These are phyloP conservation scores for Cremastinae sp. DNA, from an alignment of 2,888 invertebrate genomes.

Conservation along the genomic window DNA sequence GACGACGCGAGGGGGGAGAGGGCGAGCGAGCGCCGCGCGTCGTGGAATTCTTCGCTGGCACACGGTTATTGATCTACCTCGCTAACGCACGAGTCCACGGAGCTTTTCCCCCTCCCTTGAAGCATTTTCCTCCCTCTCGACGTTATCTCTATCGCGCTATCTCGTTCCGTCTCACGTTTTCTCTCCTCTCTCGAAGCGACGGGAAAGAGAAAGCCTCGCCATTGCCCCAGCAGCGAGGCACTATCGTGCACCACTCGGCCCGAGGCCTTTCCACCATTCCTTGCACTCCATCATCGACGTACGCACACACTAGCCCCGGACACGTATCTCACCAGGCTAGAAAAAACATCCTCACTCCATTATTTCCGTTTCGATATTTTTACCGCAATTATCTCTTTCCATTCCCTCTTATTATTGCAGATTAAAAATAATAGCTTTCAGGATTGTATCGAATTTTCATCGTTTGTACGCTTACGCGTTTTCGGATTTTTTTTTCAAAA, in stretches of 20 bases:
- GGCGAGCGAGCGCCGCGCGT: conserved; percentile 64
- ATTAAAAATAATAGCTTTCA: too few species aligned
- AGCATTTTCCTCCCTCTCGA: background rate
- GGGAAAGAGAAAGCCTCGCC: conserved; percentile 62
- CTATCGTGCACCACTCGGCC: conserved; percentile 36
- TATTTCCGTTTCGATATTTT: too few species aligned
- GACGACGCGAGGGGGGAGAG: conserved; percentile 29
- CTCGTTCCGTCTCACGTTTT: background rate
- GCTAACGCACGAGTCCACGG: conserved; percentile 38
- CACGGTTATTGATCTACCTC: conserved; percentile 66
- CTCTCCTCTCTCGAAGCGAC: too few species aligned
- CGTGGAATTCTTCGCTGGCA: conserved; percentile 69
- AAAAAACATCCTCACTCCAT: background rate
- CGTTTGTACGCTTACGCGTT: too few species aligned
- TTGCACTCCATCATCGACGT: conserved; percentile 16
- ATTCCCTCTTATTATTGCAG: too few species aligned
- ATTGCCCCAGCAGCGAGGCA: conserved; percentile 57
- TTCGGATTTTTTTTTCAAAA: too few species aligned
- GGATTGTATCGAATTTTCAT: too few species aligned
- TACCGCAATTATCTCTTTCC: too few species aligned
- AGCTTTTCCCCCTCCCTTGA: conserved; percentile 22
- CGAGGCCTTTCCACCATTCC: conserved; percentile 37
- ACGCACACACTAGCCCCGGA: background rate
- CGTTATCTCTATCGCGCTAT: conserved; percentile 10
- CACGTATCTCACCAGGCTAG: background rate